Percentiles rank a stretch among this genome's conserved stretches.
Evolutionary conservation across 2,113 vertebrate genomes (phyloP).

Genomic region (Ascaphus truei): DNA sequence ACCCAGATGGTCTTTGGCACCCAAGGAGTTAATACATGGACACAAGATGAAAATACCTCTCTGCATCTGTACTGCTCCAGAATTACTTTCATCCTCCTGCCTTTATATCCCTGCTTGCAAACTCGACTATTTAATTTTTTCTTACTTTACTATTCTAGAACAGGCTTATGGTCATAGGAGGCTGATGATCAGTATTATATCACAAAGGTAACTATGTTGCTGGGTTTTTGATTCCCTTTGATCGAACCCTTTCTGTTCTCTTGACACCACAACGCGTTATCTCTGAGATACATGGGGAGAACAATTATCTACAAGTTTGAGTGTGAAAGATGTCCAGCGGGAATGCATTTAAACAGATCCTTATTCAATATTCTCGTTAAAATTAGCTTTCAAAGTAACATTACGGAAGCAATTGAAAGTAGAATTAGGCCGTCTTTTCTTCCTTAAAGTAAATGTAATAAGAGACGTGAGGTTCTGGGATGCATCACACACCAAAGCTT

Average conservation of each 20-base stretch:
- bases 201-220: not conserved
- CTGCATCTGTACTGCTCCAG: too few relatives aligned
- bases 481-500: too few relatives aligned
- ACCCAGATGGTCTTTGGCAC: too few relatives aligned
- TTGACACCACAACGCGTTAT: not conserved
- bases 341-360: not conserved
- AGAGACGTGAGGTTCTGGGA: too few relatives aligned
- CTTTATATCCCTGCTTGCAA: too few relatives aligned
- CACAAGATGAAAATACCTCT: too few relatives aligned
- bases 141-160: too few relatives aligned
- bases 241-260: not conserved
- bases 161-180: too few relatives aligned
- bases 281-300: not conserved
- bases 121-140: too few relatives aligned
- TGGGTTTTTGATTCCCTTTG: not conserved
- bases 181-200: not conserved
- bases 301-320: not conserved
- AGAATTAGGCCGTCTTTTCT: not conserved
- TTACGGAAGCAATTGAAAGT: not conserved
- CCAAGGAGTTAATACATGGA: too few relatives aligned
- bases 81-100: too few relatives aligned
- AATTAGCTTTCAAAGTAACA: not conserved
- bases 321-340: not conserved
- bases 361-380: not conserved
- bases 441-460: not conserved